Evolutionary conservation across 1,140 invertebrate species (phyloP).

Genomic region (Diabrotica virgifera): DNA sequence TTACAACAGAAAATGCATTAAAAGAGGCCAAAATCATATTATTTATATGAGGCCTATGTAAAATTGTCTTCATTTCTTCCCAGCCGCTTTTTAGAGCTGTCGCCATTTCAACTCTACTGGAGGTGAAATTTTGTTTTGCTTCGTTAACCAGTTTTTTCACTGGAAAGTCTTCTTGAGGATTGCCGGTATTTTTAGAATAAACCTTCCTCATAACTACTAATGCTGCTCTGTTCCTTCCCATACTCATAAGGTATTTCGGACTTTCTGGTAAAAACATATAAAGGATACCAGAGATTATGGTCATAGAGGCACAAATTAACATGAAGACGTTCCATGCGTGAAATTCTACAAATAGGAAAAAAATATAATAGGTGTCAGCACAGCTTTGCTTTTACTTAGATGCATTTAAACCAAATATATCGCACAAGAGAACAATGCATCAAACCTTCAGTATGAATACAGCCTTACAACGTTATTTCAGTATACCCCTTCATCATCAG

Average conservation of each 20-base stretch:
- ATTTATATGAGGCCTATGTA: slow-evolving; percentile 7
- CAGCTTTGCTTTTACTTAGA: too few relatives aligned
- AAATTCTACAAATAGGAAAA: too few relatives aligned
- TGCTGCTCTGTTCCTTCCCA: slow-evolving; percentile 65
- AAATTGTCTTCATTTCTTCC: slow-evolving; percentile 6
- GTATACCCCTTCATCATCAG: too few relatives aligned
- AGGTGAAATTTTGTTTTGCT: background rate
- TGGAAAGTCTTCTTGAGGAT: slow-evolving; percentile 58
- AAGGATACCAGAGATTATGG: slow-evolving; percentile 58
- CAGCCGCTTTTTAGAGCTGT: background rate
- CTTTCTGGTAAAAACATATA: slow-evolving; percentile 65
- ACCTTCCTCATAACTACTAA: slow-evolving; percentile 58
- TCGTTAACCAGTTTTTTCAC: background rate
- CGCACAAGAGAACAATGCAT: too few relatives aligned
- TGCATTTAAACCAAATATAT: too few relatives aligned
- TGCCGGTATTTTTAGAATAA: slow-evolving; percentile 60
- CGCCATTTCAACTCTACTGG: background rate
- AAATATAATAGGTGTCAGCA: too few relatives aligned
- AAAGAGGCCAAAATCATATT: slow-evolving; percentile 10
- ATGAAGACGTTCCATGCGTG: slow-evolving; percentile 72
- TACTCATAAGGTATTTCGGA: slow-evolving; percentile 75
- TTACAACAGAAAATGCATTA: slow-evolving; percentile 9
- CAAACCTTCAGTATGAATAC: too few relatives aligned
- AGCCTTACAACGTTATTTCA: too few relatives aligned
- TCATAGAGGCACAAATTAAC: slow-evolving; percentile 61